phyloP scores from a whole-genome alignment of 2,797 vertebrate species.

The Helarctos malayanus region DNA sequence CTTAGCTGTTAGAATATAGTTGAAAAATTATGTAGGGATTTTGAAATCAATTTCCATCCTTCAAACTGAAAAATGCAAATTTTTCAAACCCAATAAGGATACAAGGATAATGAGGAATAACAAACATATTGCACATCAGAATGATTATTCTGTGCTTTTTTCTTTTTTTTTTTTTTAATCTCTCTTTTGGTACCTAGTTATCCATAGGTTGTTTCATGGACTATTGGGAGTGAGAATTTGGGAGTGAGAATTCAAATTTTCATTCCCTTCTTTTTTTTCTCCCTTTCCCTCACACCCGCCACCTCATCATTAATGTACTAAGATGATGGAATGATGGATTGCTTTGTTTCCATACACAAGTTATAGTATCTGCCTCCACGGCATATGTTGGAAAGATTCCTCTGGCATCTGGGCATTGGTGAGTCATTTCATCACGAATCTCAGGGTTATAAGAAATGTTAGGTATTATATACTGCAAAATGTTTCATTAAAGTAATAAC shows the following conservation, averaged over 20 bases:
- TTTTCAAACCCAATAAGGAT: slow-evolving; percentile 34
- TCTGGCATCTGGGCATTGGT: background rate
- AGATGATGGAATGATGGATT: background rate
- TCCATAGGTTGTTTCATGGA: background rate
- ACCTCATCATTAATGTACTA: background rate
- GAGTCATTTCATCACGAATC: background rate
- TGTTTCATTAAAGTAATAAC: background rate
- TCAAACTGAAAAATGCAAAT: slow-evolving; percentile 12
- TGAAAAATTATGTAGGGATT: background rate
- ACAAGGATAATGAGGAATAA: background rate
- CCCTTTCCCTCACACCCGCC: background rate
- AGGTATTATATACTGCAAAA: background rate
- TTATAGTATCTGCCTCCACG: background rate
- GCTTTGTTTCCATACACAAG: background rate
- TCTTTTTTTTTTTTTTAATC: background rate
- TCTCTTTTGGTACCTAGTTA: background rate
- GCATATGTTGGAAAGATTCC: background rate
- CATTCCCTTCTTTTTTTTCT: background rate
- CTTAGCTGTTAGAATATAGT: background rate
- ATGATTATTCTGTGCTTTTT: background rate
- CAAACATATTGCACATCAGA: background rate
- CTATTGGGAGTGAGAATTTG: background rate
- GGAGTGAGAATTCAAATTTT: background rate
- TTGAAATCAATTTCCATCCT: slow-evolving; percentile 35
- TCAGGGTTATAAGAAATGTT: background rate